Conservation (phyloP, 2,797 vertebrate genomes). For the Triplophysa yarkandensis region DNA sequence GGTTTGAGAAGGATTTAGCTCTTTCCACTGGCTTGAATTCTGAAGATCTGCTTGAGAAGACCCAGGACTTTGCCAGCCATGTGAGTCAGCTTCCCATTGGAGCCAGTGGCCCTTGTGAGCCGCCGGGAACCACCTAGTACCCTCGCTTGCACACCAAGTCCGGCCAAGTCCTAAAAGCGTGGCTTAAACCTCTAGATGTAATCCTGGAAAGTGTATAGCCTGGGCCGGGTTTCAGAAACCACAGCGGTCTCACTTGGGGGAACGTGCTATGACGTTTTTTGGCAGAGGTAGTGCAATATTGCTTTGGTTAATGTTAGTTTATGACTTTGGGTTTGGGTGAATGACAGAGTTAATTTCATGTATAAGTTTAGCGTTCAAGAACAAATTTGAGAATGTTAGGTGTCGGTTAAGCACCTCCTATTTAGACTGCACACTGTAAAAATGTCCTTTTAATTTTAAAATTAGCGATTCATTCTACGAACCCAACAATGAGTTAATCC, state of each 20-base stretch:
- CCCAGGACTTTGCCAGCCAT: conserved; percentile 44
- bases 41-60: conserved; percentile 46
- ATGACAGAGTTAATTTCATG: background rate
- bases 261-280: conserved; percentile 20
- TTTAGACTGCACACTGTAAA: background rate
- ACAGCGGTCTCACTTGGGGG: conserved; percentile 27
- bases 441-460: background rate
- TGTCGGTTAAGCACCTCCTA: background rate
- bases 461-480: background rate
- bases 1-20: conserved; percentile 45
- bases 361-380: conserved; percentile 18
- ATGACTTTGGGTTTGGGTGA: conserved; percentile 25
- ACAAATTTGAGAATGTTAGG: background rate
- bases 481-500: background rate
- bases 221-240: conserved; percentile 33
- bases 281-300: conserved; percentile 23
- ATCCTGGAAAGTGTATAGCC: conserved; percentile 33
- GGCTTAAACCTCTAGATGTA: conserved; percentile 31
- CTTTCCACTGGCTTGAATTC: conserved; percentile 56
- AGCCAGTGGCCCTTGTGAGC: background rate
- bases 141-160: conserved; percentile 10
- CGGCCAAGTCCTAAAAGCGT: conserved; percentile 36
- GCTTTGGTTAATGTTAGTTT: conserved; percentile 29
- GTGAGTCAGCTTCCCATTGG: conserved; percentile 36
- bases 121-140: conserved; percentile 36